Percentiles rank a stretch among this genome's conserved stretches.
These are phyloP conservation scores for Campylomormyrus tamandua DNA, from an alignment of 2,113 vertebrate genomes.

Conservation along the genomic window DNA sequence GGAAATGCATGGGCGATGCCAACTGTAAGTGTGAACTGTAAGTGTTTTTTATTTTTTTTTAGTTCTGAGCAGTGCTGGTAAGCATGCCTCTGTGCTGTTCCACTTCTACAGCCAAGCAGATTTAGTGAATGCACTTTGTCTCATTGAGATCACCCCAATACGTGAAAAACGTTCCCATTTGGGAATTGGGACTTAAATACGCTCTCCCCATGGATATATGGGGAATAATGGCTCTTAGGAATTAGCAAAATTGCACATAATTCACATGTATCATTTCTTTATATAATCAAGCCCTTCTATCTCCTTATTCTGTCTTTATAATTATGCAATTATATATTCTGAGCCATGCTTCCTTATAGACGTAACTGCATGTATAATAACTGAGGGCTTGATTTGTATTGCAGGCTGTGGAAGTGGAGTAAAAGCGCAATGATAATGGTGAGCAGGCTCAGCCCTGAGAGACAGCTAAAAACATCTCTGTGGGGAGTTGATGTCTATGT, in stretches of 20 bases:
- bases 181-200: background rate
- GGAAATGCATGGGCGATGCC: background rate
- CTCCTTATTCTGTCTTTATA: background rate
- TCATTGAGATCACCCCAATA: background rate
- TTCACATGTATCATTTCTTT: background rate
- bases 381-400: background rate
- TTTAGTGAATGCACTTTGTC: background rate
- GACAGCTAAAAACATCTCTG: conserved; percentile 27
- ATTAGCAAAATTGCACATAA: background rate
- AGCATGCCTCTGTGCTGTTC: background rate
- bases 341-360: background rate
- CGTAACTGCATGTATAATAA: background rate
- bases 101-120: background rate
- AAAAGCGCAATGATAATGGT: background rate
- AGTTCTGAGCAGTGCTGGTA: background rate
- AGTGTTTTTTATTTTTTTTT: background rate
- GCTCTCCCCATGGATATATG: background rate
- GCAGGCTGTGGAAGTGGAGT: background rate
- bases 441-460: conserved; percentile 15
- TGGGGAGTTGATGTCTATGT: background rate
- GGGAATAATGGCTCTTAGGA: background rate
- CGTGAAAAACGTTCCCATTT: background rate
- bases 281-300: background rate
- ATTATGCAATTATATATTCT: background rate
- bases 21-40: background rate